Percentiles rank a stretch among this genome's conserved stretches.
These are phyloP conservation scores for Albula glossodonta DNA, from an alignment of 2,113 vertebrate species.

Conservation along the genomic window DNA sequence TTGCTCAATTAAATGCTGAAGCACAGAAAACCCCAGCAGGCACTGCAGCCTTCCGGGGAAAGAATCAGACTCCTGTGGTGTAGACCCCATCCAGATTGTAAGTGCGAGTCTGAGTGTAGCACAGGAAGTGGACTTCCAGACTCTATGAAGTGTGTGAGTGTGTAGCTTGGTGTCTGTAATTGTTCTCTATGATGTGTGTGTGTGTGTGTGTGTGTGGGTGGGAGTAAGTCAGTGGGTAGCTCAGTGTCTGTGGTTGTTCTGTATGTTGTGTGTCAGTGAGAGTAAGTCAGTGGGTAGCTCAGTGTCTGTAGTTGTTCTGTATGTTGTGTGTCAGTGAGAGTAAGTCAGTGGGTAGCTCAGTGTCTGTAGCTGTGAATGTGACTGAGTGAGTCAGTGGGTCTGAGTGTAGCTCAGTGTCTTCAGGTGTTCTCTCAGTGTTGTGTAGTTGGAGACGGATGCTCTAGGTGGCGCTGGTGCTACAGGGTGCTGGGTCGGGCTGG, in stretches of 20 bases:
- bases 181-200: constrained; percentile 28
- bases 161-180: constrained; percentile 4
- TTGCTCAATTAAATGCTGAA: no score
- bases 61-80: no score
- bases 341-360: constrained; percentile 16
- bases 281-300: background rate
- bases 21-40: no score
- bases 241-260: background rate
- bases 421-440: background rate
- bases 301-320: background rate
- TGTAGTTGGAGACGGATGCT: background rate
- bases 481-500: constrained; percentile 34
- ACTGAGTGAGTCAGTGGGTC: background rate
- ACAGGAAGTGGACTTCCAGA: no score
- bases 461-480: constrained; percentile 49
- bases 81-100: no score
- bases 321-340: background rate
- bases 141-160: no score
- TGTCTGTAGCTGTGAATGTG: background rate
- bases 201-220: constrained; percentile 53
- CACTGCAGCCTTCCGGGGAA: no score
- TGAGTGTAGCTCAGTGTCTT: background rate
- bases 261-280: background rate
- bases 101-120: no score
- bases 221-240: background rate